These are phyloP conservation scores for Ophion ellenae DNA, from an alignment of 2,888 invertebrate species.

Conservation along the genomic window DNA sequence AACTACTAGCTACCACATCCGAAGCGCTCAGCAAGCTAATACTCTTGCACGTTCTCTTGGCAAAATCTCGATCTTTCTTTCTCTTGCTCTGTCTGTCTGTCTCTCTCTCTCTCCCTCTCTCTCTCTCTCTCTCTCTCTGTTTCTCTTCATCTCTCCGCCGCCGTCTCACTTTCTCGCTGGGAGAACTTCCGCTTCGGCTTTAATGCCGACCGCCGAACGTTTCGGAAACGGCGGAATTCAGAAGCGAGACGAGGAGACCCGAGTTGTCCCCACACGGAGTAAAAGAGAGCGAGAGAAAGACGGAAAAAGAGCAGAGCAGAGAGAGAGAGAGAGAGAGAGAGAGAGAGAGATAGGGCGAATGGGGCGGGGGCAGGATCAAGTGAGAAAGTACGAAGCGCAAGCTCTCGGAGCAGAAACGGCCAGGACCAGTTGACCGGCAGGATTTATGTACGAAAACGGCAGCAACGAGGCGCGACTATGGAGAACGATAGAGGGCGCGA, in stretches of 20 bases:
- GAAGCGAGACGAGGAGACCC: conserved; percentile 28
- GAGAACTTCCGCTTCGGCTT: conserved; percentile 70
- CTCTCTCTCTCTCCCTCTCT: conserved; percentile 54
- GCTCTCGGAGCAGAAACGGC: conserved; percentile 54
- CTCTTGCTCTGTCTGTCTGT: not conserved
- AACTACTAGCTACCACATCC: conserved; percentile 57
- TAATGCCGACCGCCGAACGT: conserved; percentile 67
- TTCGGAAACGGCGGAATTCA: conserved; percentile 49
- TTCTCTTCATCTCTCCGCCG: conserved; percentile 8
- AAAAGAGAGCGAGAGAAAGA: conserved; percentile 5
- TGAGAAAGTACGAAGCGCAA: conserved; percentile 48
- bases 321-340: not conserved
- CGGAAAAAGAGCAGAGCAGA: not conserved
- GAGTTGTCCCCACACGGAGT: conserved; percentile 11
- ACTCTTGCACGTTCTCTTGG: conserved; percentile 30
- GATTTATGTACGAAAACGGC: conserved; percentile 76
- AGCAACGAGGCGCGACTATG: conserved; percentile 35
- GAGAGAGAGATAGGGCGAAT: not conserved
- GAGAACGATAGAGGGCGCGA: conserved; percentile 54
- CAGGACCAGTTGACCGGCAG: conserved; percentile 73
- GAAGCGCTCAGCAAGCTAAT: conserved; percentile 59
- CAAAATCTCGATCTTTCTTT: conserved; percentile 31
- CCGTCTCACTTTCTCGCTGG: conserved; percentile 51
- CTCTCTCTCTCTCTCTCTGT: conserved; percentile 26
- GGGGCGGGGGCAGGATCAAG: conserved; percentile 30